Evolutionary conservation across 2,888 invertebrate genomes (phyloP), one percentile per base, ranked within the genome.

Genomic region (Sympetrum striolatum): DNA sequence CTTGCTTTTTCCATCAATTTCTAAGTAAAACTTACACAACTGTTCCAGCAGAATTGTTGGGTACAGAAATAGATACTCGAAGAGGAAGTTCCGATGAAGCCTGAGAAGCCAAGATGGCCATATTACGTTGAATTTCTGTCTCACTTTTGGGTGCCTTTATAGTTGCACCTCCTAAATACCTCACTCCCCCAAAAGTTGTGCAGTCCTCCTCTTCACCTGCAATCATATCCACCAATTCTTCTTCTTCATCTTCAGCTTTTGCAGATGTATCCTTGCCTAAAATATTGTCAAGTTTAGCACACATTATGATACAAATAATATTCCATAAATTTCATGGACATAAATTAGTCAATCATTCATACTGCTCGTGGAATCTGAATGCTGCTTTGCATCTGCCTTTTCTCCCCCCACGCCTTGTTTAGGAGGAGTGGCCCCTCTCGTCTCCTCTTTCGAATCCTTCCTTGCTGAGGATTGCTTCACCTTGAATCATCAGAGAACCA

Each of bases 131-230:
- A 91, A 99, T 98, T 94, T 99, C 98, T 15, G 95, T 95, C 94
- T 99, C 98, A 35, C 98, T 98, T 93, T 98, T 97, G 0, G 99
- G 98, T 18, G 98, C 97, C 93, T 97, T 97, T 92, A 99, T 98
- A 92, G 97, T 96, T 90, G 98, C 97, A 18, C 98, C 97, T 80
- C 99, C 99, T 92, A 99, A 95, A 94, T 99, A 99, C 91, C 98
- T 97, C 80, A 99, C 98, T 0, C 98, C 98, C 93, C 98, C 97
- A 94, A 98, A 98, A 93, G 98, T 97, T 25, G 98, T 98, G 93
- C 97, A 98, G 92, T 98, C 98, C 94, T 98, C 90, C n/a, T 86
- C 86, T 37, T 60, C 86, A 10, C 86, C 86, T 37, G 86, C 60
- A 60, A 58, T 60, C 37, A 86, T 35, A 60, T 86, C 86, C 53